Evolutionary conservation across 2,113 vertebrate genomes (phyloP), one percentile per base, ranked within the genome.

Genomic region (Todiramphus chloris): DNA sequence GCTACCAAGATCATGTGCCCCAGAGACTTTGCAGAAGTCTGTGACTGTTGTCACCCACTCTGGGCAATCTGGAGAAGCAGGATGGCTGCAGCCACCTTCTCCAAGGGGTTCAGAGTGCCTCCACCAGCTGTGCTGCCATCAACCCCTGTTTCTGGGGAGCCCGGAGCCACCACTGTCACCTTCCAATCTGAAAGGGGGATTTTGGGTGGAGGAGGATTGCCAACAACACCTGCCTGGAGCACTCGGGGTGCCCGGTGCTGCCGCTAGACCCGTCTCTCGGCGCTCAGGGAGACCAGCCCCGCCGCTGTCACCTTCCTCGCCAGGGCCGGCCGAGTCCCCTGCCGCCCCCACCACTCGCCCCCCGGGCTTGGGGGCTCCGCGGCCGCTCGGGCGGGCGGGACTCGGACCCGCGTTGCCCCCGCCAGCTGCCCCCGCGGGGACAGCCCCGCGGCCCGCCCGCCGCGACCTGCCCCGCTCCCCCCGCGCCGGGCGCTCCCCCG

Each of bases 21-120:
- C 79, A 16, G 35, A 41, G 55, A 46, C 92, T 48, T 5, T 1
- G 55, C 55, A 55, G 24, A 35, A 83, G 66, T 16, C 76, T 28
- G 48, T 9, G 37, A 28, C 60, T 31, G 77, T 9, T 41, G 70
- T 6, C 44, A 67, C 58, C 63, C 5, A 0, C 90, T 16, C 56
- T 0, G 72, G 51, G 41, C 73, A 8, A 14, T 4, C 30, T 2
- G 44, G 15, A 48, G 56, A 5, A 23, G 39, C 0, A 3, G 69
- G 37, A 28, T 5, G 75, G 79, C 68, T 11, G 56, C 72, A 9
- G 82, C 27, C 77, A 1, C 87, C 9, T 23, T 28, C 70, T 17
- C 75, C 39, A 2, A 13, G 39, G 23, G n/a, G 21, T 8, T 25
- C 41, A 10, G 18, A 16, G 16, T 24, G 20, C 63, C 56, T 1